These are phyloP conservation scores for Enteromius viviparus DNA, from an alignment of 2,797 vertebrate genomes.

Conservation along the genomic window DNA sequence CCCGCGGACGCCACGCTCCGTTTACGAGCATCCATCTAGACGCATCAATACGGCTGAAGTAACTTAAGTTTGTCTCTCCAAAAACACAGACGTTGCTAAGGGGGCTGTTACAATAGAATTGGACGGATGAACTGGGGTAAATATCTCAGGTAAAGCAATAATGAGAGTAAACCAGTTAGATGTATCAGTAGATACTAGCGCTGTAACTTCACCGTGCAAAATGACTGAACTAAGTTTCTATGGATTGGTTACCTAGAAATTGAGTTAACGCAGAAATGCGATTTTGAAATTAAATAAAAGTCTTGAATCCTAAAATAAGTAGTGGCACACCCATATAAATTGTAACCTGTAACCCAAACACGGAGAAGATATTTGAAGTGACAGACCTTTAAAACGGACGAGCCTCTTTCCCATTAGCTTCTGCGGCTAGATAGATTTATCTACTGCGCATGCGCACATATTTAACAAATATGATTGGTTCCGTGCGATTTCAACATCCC, in stretches of 20 bases:
- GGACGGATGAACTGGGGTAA: background rate
- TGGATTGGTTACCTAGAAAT: background rate
- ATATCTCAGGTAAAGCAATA: background rate
- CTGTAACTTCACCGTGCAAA: background rate
- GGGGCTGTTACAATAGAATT: background rate
- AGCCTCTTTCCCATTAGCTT: background rate
- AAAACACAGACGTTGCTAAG: background rate
- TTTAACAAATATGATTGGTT: background rate
- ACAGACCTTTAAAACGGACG: background rate
- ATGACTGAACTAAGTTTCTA: background rate
- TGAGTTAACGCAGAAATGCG: background rate
- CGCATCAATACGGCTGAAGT: background rate
- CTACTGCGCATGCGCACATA: background rate
- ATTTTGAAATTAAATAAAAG: background rate
- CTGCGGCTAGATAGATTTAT: background rate
- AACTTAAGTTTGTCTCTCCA: too few relatives aligned
- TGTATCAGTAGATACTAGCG: background rate
- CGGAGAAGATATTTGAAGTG: background rate
- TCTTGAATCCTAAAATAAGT: background rate
- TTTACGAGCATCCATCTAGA: background rate
- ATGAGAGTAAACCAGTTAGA: background rate
- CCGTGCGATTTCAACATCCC: background rate
- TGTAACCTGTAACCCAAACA: background rate
- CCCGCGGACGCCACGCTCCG: constrained; percentile 68
- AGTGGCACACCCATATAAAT: background rate